phyloP scores from a whole-genome alignment of 2,113 vertebrate genomes.

The Chaetodon auriga region DNA sequence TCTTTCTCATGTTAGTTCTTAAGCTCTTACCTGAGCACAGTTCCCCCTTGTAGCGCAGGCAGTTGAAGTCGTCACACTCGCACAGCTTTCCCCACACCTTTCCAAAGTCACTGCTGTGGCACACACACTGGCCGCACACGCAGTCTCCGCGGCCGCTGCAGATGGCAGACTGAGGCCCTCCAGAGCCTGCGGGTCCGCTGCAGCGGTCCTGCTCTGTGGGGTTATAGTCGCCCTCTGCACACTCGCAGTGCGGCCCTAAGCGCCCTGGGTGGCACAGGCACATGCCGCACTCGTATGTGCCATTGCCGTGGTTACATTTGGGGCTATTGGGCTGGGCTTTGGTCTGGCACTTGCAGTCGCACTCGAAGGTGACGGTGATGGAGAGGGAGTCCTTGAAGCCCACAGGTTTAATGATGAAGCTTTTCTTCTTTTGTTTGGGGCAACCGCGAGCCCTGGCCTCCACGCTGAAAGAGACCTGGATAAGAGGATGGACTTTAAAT shows the following conservation, averaged over 20 bases:
- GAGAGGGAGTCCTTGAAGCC: constrained; percentile 95
- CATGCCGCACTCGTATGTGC: constrained; percentile 94
- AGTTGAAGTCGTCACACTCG: constrained; percentile 98
- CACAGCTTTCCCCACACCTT: constrained; percentile 95
- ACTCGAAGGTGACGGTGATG: constrained; percentile 89
- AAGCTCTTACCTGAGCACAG: constrained; percentile 93
- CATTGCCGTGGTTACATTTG: constrained; percentile 89
- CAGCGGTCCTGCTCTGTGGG: constrained; percentile 92
- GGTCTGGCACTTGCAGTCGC: constrained; percentile 90
- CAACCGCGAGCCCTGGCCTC: constrained; percentile 93
- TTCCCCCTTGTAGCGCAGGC: constrained; percentile 94
- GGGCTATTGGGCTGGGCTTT: constrained; percentile 83
- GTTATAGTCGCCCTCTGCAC: constrained; percentile 92
- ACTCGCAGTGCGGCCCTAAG: constrained; percentile 93
- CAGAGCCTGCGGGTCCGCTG: constrained; percentile 75
- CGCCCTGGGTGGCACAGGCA: constrained; percentile 91
- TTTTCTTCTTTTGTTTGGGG: constrained; percentile 87
- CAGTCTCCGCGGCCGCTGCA: constrained; percentile 95
- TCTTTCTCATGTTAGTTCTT: not conserved
- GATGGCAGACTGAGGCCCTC: constrained; percentile 72
- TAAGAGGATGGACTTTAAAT: not conserved
- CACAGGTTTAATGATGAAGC: constrained; percentile 95
- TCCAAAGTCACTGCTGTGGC: constrained; percentile 93
- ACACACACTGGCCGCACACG: constrained; percentile 95
- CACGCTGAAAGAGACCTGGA: constrained; percentile 94